phyloP scores from a whole-genome alignment of 2,888 invertebrate species.

The Agrochola litura region DNA sequence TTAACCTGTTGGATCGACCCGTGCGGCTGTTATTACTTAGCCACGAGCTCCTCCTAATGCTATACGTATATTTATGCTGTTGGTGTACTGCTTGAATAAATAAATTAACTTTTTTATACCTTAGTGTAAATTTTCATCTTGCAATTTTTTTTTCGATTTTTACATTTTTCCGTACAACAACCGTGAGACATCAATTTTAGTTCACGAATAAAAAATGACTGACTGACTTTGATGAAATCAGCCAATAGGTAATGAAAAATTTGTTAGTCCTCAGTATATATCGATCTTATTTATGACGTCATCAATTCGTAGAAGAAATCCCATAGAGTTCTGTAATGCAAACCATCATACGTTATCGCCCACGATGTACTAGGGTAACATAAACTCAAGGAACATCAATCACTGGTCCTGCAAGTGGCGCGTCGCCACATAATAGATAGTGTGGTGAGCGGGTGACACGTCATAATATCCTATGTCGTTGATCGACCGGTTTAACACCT shows the following conservation, averaged over 20 bases:
- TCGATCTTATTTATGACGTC: background rate
- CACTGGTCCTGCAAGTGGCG: conserved; percentile 45
- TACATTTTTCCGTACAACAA: background rate
- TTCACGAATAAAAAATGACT: background rate
- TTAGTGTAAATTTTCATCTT: too few species aligned
- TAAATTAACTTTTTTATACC: background rate
- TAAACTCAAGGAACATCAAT: conserved; percentile 48
- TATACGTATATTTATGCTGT: background rate
- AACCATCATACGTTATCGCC: conserved; percentile 30
- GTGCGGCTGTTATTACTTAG: too few species aligned
- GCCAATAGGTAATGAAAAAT: background rate
- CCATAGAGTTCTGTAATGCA: conserved; percentile 6
- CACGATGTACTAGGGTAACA: conserved; percentile 52
- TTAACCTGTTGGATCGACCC: too few species aligned
- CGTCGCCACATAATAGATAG: conserved; percentile 60
- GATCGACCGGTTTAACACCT: conserved; percentile 45
- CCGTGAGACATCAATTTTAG: background rate
- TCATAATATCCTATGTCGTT: conserved; percentile 51
- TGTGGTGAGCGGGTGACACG: conserved; percentile 58
- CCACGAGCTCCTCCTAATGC: too few species aligned
- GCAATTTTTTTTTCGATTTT: background rate
- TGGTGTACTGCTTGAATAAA: background rate
- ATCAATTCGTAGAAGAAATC: conserved; percentile 15
- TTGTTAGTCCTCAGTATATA: background rate
- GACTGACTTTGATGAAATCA: background rate